Percentiles rank a stretch among this genome's conserved stretches.
These are phyloP conservation scores for Lepidotrigona ventralis DNA, from an alignment of 1,140 invertebrate genomes.

Conservation along the genomic window DNA sequence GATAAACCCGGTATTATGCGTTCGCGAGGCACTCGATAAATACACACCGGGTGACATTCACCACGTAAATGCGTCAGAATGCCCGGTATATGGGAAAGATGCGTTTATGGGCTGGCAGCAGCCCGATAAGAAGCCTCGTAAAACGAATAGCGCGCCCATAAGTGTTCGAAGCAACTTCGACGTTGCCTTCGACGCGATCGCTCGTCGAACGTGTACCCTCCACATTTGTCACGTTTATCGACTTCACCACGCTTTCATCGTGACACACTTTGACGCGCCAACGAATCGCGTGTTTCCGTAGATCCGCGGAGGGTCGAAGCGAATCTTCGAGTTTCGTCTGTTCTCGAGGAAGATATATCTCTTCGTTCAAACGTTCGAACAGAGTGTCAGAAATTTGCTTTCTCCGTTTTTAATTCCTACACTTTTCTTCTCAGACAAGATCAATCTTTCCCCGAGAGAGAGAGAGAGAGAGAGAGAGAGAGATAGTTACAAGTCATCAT, in stretches of 20 bases:
- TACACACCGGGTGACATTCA: constrained; percentile 52
- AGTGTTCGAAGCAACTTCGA: constrained; percentile 68
- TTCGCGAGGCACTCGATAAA: constrained; percentile 52
- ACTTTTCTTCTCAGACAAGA: no score
- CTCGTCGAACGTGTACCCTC: constrained; percentile 64
- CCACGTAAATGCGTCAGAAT: constrained; percentile 62
- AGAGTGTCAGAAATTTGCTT: background rate
- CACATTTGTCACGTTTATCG: constrained; percentile 75
- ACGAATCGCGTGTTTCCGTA: constrained; percentile 24
- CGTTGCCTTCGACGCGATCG: constrained; percentile 60
- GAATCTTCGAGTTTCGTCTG: background rate
- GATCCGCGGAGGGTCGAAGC: background rate
- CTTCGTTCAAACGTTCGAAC: no score
- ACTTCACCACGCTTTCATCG: constrained; percentile 56
- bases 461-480: no score
- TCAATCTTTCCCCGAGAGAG: no score
- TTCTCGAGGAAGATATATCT: background rate
- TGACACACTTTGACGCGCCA: constrained; percentile 59
- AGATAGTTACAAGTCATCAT: no score
- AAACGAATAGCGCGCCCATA: constrained; percentile 75
- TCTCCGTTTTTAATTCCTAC: background rate
- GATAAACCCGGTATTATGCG: constrained; percentile 20
- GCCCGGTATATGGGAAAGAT: constrained; percentile 58
- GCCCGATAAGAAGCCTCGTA: constrained; percentile 76
- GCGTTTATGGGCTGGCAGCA: constrained; percentile 77